Percentiles rank a stretch among this genome's conserved stretches.
Evolutionary conservation across 2,797 vertebrate species (phyloP).

Genomic region (Menidia menidia): DNA sequence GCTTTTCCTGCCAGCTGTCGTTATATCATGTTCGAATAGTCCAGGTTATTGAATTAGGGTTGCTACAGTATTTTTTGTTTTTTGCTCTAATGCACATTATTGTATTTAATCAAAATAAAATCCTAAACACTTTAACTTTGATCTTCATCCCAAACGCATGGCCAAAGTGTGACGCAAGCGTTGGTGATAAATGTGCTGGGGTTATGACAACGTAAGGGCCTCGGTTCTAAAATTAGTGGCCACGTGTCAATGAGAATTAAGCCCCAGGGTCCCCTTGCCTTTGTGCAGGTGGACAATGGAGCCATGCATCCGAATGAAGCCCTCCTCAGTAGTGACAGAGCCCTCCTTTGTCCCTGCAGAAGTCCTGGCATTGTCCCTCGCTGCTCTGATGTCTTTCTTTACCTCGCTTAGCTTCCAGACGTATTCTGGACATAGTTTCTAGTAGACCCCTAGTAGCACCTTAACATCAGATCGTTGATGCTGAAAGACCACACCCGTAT

Average conservation of each 20-base stretch:
- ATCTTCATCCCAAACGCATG: constrained; percentile 12
- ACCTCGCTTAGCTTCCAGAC: constrained; percentile 47
- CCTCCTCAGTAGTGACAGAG: constrained; percentile 73
- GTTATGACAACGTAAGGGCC: constrained; percentile 57
- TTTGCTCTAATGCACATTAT: not conserved
- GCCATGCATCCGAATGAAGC: constrained; percentile 75
- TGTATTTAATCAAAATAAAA: not conserved
- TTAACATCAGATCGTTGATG: constrained; percentile 6
- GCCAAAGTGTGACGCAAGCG: constrained; percentile 23
- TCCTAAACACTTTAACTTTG: not conserved
- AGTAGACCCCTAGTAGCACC: constrained; percentile 19
- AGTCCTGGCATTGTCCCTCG: constrained; percentile 59
- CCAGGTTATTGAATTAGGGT: not conserved
- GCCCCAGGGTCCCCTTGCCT: constrained; percentile 74
- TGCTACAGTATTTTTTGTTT: not conserved
- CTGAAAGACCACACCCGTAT: constrained; percentile 18
- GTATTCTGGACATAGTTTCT: constrained; percentile 44
- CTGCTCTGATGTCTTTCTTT: constrained; percentile 77
- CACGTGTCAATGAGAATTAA: constrained; percentile 77
- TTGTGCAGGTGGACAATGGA: constrained; percentile 82
- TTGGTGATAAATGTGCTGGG: constrained; percentile 58
- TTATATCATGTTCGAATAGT: not conserved
- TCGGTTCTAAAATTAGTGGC: constrained; percentile 75
- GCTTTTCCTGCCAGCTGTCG: not conserved
- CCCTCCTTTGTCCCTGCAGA: constrained; percentile 72